Base-by-base conservation (phyloP, 2,888 invertebrate species). In the Drosophila greeni region DNA sequence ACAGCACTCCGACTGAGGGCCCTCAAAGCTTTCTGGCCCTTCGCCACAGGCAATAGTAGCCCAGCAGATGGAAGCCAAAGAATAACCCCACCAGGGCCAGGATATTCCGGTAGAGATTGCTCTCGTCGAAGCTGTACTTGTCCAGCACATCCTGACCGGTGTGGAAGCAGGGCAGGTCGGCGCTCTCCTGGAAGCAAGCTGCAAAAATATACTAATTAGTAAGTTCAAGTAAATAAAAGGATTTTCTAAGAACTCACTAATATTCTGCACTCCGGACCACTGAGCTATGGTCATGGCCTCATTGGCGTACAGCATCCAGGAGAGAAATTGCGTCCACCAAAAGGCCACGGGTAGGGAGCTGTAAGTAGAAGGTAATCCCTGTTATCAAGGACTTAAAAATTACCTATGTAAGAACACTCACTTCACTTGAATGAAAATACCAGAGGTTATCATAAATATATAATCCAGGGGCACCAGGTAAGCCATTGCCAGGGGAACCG, bases 391-490 rank as follows among this genome's bases (percentile, higher is more conserved):
- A 7, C 12, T 3, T 4, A 12, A 12, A 18, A 24, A 16, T 5
- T 12, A 0, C 2, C 4, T 4, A 1, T 20, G 14, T 16, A 16
- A 7, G 5, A 7, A 9, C 14, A 60, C 74, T 76, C 90, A 95
- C 96, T 93, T 93, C 70, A 96, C 90, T 89, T 94, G 94, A 48
- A 95, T 91, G 86, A 96, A 96, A 39, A 95, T 91, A 24, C 96
- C 96, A 53, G 95, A 95, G 2, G 95, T 95, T 76, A 96, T 93
- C 95, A 96, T 95, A 60, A 96, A 91, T 11, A 94, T 90, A 82
- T 95, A 95, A 89, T 96, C 96, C 82, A 96, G 94, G 0, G 96
- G 95, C 68, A 96, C 94, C 53, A 96, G 90, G 86, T 94, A 95
- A 0, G 95, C 94, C 91, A 96, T 94, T 0, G 95, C 95, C 47